A percentile compares a stretch with the other conserved stretches of the same genome.
Evolutionary conservation across 2,797 vertebrate species (phyloP).

Genomic region (Cygnus olor): DNA sequence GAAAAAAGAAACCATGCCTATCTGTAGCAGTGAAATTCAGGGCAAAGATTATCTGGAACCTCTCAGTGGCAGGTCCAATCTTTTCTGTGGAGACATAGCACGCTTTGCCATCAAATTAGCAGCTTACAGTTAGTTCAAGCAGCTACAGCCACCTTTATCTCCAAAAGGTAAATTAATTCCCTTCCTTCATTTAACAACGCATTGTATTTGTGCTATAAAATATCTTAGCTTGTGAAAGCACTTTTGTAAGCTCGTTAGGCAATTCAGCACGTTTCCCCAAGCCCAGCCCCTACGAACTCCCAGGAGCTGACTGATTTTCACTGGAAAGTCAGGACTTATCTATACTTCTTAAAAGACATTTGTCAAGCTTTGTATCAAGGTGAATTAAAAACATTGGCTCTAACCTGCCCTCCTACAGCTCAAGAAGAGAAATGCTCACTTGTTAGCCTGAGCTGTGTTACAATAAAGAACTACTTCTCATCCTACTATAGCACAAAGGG

Average conservation of each 20-base stretch:
- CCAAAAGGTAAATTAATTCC: background rate
- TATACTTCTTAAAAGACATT: background rate
- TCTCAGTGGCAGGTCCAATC: background rate
- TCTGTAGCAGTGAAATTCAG: background rate
- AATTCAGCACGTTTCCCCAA: background rate
- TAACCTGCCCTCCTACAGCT: background rate
- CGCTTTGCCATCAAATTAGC: background rate
- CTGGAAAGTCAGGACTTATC: background rate
- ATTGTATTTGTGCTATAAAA: background rate
- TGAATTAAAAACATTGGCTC: background rate
- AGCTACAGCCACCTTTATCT: background rate
- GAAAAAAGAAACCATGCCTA: background rate
- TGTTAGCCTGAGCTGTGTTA: background rate
- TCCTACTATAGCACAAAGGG: background rate
- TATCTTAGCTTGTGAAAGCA: background rate
- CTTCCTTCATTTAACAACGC: background rate
- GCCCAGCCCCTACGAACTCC: background rate
- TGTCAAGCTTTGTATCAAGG: background rate
- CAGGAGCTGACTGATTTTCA: background rate
- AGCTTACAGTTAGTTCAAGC: background rate
- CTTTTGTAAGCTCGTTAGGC: background rate
- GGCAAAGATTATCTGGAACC: conserved; percentile 1
- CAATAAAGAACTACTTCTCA: background rate
- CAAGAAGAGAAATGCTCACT: background rate
- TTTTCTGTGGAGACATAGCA: background rate